Base-by-base conservation (phyloP, 1,140 invertebrate genomes). In the Drosophila aff. region DNA sequence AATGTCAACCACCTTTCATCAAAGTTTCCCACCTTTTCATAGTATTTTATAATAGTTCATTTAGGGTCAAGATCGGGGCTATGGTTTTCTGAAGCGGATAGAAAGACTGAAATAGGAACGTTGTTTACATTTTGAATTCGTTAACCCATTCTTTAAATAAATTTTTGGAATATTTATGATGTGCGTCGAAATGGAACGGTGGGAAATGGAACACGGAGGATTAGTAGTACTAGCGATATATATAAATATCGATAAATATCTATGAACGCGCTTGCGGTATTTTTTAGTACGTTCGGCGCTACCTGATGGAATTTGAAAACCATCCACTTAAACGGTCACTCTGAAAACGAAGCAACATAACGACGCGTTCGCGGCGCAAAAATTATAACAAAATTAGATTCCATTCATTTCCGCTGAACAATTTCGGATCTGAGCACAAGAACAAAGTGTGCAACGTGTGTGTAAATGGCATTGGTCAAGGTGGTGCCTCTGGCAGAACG, bases 321-420 rank as follows among this genome's bases (percentile, higher is more conserved):
- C 28, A 33, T 8, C n/a, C 50, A 18, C 28, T 10, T 13, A 33
- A 55, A 55, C 52, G 53, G 53, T n/a, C 63, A 66, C 53, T 38
- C 11, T 38, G 11, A 59, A 46, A 36, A 47, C 50, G 36, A 58
- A 66, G 28, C 28, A 66, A 58, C 21, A 59, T 28, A 49, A 26
- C 43, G 33, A 61, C 58, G 65, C 53, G 64, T 60, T 55, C 44
- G 65, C 60, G 58, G 46, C 66, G 66, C 28, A 69, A 47, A 36
- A 46, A 61, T 66, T 60, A 21, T 43, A 67, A 40, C 31, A 61
- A 61, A 61, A 59, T 59, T 66, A 18, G 46, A 26, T 40, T 57
- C 1, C 21, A 7, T 11, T 23, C 38, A 40, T 16, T 57, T 57
- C 53, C 53, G 36, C 9, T 6, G 15, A 23, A 40, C 36, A 57